Conservation (phyloP, 2,797 vertebrate genomes). For the Valencia hispanica region DNA sequence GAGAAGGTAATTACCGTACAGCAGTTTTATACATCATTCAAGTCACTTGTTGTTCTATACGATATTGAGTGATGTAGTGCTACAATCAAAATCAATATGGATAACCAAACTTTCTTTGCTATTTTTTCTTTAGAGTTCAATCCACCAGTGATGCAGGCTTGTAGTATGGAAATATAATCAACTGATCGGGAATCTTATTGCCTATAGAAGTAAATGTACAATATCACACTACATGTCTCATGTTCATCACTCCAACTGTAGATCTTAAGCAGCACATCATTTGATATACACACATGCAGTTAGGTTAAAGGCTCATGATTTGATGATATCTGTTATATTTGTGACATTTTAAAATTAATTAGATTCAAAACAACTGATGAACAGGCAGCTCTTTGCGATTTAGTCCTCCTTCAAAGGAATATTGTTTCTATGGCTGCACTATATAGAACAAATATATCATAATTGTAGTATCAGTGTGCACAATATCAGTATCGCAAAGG, state of each 20-base stretch:
- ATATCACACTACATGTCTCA: too few species aligned
- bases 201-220: neutral
- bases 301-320: too few species aligned
- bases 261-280: neutral
- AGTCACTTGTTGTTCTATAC: conserved; percentile 35
- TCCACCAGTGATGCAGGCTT: neutral
- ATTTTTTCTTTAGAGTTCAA: neutral
- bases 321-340: neutral
- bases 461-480: neutral
- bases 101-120: conserved; percentile 31
- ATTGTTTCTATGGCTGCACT: neutral
- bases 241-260: neutral
- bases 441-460: neutral
- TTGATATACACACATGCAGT: too few species aligned
- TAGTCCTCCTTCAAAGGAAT: neutral
- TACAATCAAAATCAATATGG: conserved; percentile 25
- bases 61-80: conserved; percentile 30
- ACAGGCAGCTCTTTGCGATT: neutral
- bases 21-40: conserved; percentile 33
- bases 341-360: neutral
- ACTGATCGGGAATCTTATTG: neutral
- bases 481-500: neutral
- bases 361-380: neutral
- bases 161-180: neutral
- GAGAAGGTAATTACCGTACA: conserved; percentile 58